A percentile compares a stretch with the other conserved stretches of the same genome.
Evolutionary conservation across 2,888 invertebrate genomes (phyloP).

Genomic region (Saturnia pavonia): DNA sequence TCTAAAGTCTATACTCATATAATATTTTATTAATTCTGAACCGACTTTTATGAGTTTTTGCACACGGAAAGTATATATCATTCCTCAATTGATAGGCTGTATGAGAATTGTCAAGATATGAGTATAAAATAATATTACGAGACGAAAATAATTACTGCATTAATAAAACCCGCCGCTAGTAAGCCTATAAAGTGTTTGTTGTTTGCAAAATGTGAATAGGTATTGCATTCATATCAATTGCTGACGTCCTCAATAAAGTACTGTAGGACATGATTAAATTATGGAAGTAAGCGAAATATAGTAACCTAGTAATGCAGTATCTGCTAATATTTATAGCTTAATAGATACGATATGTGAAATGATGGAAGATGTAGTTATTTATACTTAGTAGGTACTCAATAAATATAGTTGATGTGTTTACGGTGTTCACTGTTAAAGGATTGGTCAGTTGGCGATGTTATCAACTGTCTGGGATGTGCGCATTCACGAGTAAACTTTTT

Average conservation of each 20-base stretch:
- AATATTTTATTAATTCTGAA: too few species aligned
- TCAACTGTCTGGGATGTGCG: neutral
- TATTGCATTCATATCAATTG: neutral
- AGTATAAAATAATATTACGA: too few species aligned
- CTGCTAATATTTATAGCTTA: neutral
- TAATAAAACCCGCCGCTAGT: too few species aligned
- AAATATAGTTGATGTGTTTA: conserved; percentile 3
- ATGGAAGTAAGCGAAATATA: conserved; percentile 2
- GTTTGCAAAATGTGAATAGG: neutral
- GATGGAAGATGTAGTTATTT: conserved; percentile 3
- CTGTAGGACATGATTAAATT: neutral
- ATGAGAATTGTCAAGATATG: too few species aligned
- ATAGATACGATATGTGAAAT: neutral
- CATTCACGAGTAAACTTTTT: neutral
- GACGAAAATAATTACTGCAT: too few species aligned
- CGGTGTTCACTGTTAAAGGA: neutral
- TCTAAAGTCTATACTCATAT: too few species aligned
- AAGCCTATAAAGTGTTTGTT: too few species aligned
- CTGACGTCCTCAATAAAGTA: neutral
- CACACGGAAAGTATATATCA: too few species aligned
- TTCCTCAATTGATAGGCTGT: too few species aligned
- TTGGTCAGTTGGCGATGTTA: conserved; percentile 8
- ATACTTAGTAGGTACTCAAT: conserved; percentile 1
- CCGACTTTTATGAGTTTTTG: too few species aligned
- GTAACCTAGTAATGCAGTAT: conserved; percentile 5